Evolutionary conservation across 1,140 invertebrate genomes (phyloP).

Genomic region (Antheraea pernyi): DNA sequence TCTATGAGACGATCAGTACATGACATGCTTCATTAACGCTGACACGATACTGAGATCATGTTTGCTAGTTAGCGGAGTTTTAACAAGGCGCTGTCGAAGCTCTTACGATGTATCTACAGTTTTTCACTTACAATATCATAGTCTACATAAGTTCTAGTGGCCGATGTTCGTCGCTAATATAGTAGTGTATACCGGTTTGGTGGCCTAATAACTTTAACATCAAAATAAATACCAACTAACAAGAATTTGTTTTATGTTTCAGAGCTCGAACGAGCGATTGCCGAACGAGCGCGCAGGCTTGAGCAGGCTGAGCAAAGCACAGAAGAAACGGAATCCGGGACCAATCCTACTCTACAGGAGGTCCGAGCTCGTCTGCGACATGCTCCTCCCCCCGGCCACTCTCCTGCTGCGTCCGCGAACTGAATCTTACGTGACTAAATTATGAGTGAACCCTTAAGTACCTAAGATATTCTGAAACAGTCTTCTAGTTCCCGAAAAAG

Average conservation of each 20-base stretch:
- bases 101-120: too few relatives aligned
- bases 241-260: constrained; percentile 21
- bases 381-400: constrained; percentile 41
- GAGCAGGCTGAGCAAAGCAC: constrained; percentile 60
- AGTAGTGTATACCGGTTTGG: too few relatives aligned
- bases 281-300: constrained; percentile 68
- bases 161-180: too few relatives aligned
- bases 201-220: too few relatives aligned
- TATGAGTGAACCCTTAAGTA: not conserved
- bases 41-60: too few relatives aligned
- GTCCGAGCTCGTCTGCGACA: constrained; percentile 65
- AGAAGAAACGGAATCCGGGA: constrained; percentile 50
- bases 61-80: too few relatives aligned
- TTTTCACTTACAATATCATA: too few relatives aligned
- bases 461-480: not conserved
- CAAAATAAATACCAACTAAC: too few relatives aligned
- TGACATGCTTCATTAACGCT: too few relatives aligned
- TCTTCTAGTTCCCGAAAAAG: not conserved
- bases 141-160: too few relatives aligned
- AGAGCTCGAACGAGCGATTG: constrained; percentile 75
- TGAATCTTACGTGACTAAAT: constrained; percentile 21
- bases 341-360: constrained; percentile 64
- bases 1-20: too few relatives aligned
- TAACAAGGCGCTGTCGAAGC: too few relatives aligned
- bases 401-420: constrained; percentile 57